Evolutionary conservation across 2,113 vertebrate species (phyloP), one percentile per base, ranked within the genome.

Genomic region (Cettia cetti): DNA sequence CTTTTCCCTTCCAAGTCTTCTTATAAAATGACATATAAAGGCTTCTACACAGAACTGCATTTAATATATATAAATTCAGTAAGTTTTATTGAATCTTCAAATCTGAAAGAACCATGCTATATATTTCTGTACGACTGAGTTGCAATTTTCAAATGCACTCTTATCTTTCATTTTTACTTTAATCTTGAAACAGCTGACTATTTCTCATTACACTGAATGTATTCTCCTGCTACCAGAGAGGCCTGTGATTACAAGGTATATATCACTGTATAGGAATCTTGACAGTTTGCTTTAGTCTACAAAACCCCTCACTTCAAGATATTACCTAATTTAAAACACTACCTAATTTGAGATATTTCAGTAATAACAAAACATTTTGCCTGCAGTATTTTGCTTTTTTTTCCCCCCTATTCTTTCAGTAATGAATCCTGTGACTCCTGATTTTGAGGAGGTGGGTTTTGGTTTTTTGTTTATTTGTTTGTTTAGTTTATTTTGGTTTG

Each of bases 171-270:
- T 82, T 92, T 94, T 85, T 30, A 50, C 15, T 76, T 89, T 82
- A 75, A 89, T 90, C 69, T 89, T 82, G 84, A 86, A 96, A 82
- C 17, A 91, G 74, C 53, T 91, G 86, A 81, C 77, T 91, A 10
- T 77, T 91, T 85, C 65, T 76, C 18, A 82, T 65, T 87, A 68
- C 19, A 2, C 35, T 79, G 78, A 78, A 87, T 42, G 6, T 33
- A n/a, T 76, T 88, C 24, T 87, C 23, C 52, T 92, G 31, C 31
- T 89, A 45, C n/a, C 21, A 64, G 69, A 90, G 39, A 79, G n/a
- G 8, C 1, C 26, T 86, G 40, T 89, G 80, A 92, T 96, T 93
- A 39, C 65, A 85, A 79, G 21, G 39, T 80, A 69, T 91, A 61
- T 70, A 90, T 89, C 78, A 91, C 63, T 1, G 6, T 49, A 53